These are phyloP conservation scores for Acrobasis repandana DNA, from an alignment of 2,888 invertebrate species.

Conservation along the genomic window DNA sequence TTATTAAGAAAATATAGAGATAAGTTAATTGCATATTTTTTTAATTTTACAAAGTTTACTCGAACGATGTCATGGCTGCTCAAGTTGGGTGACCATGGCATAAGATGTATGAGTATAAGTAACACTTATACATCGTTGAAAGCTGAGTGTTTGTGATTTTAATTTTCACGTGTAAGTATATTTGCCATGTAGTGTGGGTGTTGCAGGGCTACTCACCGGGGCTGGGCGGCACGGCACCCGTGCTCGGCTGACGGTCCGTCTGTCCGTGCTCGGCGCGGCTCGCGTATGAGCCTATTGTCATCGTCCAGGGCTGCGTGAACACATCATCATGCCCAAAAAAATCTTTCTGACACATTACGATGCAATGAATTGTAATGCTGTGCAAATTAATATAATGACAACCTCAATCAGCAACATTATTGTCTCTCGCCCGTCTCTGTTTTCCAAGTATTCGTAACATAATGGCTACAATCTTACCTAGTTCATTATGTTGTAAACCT, in stretches of 20 bases:
- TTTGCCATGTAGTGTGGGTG: too few relatives aligned
- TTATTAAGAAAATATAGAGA: too few relatives aligned
- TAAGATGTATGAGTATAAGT: too few relatives aligned
- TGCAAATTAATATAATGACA: neutral
- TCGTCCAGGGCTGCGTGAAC: conserved; percentile 14
- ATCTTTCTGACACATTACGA: neutral
- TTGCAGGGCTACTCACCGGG: neutral
- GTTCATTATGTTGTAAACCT: neutral
- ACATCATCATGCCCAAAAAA: conserved; percentile 1
- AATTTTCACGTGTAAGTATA: too few relatives aligned
- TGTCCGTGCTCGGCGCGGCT: neutral
- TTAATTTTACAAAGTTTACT: too few relatives aligned
- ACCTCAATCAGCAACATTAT: neutral
- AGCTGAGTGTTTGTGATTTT: too few relatives aligned
- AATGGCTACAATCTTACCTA: neutral
- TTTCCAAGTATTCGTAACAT: neutral
- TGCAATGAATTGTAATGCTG: neutral
- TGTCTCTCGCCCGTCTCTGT: neutral
- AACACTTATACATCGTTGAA: too few relatives aligned
- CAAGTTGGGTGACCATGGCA: too few relatives aligned
- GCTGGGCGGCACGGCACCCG: neutral
- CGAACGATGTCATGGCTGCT: too few relatives aligned
- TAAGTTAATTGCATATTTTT: too few relatives aligned
- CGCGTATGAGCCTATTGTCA: neutral
- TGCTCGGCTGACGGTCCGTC: neutral